Evolutionary conservation across 2,113 vertebrate genomes (phyloP).

Genomic region (Oryzias woworae): DNA sequence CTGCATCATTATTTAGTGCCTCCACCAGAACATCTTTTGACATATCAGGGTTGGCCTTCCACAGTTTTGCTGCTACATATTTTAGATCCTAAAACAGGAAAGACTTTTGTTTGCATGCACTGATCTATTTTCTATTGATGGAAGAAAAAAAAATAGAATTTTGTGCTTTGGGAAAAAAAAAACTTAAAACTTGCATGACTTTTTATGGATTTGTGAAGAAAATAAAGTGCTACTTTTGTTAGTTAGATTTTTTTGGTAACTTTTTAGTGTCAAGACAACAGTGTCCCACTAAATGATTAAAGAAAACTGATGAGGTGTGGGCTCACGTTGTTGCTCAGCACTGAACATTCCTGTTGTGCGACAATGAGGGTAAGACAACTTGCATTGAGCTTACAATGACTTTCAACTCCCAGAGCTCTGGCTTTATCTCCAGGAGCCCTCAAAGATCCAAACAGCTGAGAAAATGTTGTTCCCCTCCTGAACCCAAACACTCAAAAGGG

Average conservation of each 20-base stretch:
- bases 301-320: conserved; percentile 69
- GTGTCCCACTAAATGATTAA: conserved; percentile 65
- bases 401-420: conserved; percentile 36
- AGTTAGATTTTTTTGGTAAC: conserved; percentile 57
- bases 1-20: conserved; percentile 72
- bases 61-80: conserved; percentile 76
- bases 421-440: conserved; percentile 28
- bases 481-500: background rate
- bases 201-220: conserved; percentile 78
- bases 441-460: conserved; percentile 52
- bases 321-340: conserved; percentile 57
- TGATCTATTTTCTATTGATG: conserved; percentile 62
- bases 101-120: conserved; percentile 78
- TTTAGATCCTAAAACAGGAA: background rate
- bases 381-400: conserved; percentile 53
- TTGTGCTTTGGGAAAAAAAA: conserved; percentile 70
- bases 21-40: conserved; percentile 72
- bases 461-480: conserved; percentile 42
- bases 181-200: conserved; percentile 78
- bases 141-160: conserved; percentile 51
- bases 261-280: conserved; percentile 60
- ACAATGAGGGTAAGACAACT: conserved; percentile 57
- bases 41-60: conserved; percentile 79
- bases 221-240: conserved; percentile 73
- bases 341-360: conserved; percentile 76